Evolutionary conservation across 2,888 invertebrate genomes (phyloP).

Genomic region (Dexiosoma caninum): DNA sequence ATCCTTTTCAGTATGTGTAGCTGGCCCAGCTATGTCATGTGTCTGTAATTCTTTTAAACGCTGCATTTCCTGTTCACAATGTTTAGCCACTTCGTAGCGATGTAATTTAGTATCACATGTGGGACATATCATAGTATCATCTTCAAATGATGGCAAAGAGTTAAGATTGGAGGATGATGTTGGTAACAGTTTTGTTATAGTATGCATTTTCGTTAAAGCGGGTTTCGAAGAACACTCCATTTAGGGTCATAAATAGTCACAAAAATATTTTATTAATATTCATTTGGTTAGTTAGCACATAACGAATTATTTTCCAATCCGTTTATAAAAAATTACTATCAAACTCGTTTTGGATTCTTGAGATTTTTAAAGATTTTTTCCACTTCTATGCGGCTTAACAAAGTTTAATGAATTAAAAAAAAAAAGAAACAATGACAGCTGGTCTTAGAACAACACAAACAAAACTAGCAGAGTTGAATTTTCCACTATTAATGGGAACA

Average conservation of each 20-base stretch:
- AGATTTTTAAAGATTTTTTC: conserved; percentile 54
- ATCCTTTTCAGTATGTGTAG: not conserved
- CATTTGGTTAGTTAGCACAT: not conserved
- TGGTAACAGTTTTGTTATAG: conserved; percentile 13
- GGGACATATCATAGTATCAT: conserved; percentile 84
- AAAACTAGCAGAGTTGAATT: conserved; percentile 30
- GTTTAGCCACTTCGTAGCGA: conserved; percentile 89
- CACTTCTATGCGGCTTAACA: conserved; percentile 1
- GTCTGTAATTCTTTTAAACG: conserved; percentile 78
- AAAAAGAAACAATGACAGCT: conserved; percentile 52
- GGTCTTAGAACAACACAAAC: conserved; percentile 19
- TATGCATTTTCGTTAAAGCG: conserved; percentile 22
- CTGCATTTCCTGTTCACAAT: conserved; percentile 88
- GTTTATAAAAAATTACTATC: not conserved
- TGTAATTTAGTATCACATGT: conserved; percentile 92
- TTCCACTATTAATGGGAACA: not conserved
- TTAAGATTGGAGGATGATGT: conserved; percentile 4
- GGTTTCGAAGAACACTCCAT: conserved; percentile 46
- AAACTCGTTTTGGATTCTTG: conserved; percentile 36
- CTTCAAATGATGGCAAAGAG: conserved; percentile 21
- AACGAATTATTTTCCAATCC: not conserved
- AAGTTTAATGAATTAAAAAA: not conserved
- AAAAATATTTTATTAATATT: not conserved
- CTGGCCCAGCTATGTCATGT: conserved; percentile 3
- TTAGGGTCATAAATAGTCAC: conserved; percentile 23